Evolutionary conservation across 1,140 invertebrate genomes (phyloP), one percentile per base, ranked within the genome.

Genomic region (Drosophila ficusphila): DNA sequence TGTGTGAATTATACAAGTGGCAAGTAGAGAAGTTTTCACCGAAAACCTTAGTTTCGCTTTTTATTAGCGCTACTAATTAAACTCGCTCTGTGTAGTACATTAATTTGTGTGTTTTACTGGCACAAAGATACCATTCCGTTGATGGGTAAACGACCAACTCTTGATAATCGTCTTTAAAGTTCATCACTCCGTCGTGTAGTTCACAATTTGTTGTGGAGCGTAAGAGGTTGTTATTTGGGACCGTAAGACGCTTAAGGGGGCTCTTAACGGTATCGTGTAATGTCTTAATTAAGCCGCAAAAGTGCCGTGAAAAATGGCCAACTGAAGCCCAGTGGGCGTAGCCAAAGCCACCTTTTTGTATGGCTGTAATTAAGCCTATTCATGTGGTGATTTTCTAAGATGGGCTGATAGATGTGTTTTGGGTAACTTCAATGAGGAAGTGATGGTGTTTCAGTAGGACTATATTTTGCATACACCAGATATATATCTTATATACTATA

Each of bases 131-230:
- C 42, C 23, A 5, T 46, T 36, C 8, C 19, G 31, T 51, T 21
- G 48, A 23, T 36, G 34, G 23, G 34, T 31, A 38, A 47, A 6
- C 18, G 58, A 31, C 49, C 72, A 58, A 42, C 31, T 42, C 41
- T 64, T 67, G 61, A 74, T 85, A 85, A 85, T 85, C 76, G 39
- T 54, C 54, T 81, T 48, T 44, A 42, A 47, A 74, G 81, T 86
- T 85, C 73, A 77, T 46, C 41, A 38, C 31, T 27, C 71, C 76
- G 21, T 25, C 12, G 38, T 4, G 36, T 42, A 78, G 54, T 61
- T 75, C 64, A 75, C 54, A 57, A 58, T 29, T 51, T 56, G n/a
- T 36, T 44, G 33, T 42, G 41, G 39, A 46, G 49, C 61, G 31
- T 62, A 62, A 75, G 54, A 60, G 44, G 38, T 21, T 33, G 53